Percentiles rank a stretch among this genome's conserved stretches.
phyloP scores from a whole-genome alignment of 2,113 vertebrate species.

The Pionites leucogaster region DNA sequence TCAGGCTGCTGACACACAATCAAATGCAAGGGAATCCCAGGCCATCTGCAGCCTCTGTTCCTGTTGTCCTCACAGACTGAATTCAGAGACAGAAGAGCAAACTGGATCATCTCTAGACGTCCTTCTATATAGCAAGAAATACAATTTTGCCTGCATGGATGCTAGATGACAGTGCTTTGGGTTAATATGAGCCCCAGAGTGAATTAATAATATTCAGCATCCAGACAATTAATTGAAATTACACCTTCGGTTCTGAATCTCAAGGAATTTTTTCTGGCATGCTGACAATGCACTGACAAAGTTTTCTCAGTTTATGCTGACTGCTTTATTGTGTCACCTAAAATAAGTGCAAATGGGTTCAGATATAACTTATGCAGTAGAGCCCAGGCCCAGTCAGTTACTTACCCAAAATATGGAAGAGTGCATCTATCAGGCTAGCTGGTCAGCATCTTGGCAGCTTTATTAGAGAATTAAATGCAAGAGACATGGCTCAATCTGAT shows the following conservation, averaged over 20 bases:
- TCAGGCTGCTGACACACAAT: not conserved
- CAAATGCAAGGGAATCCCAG: not conserved
- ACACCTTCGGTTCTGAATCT: not conserved
- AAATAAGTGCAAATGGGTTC: not conserved
- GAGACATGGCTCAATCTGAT: not conserved
- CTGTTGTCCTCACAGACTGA: not conserved
- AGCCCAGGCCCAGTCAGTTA: not conserved
- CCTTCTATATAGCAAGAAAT: not conserved
- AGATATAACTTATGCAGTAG: not conserved
- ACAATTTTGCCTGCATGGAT: not conserved
- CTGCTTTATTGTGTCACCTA: not conserved
- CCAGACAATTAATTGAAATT: not conserved
- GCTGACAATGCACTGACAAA: not conserved
- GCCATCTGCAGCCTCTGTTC: not conserved
- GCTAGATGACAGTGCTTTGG: not conserved
- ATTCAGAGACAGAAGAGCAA: not conserved
- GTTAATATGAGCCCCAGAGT: not conserved
- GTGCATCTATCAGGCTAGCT: not conserved
- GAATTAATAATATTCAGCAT: conserved; percentile 19
- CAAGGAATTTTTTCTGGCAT: not conserved
- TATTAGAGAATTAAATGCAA: not conserved
- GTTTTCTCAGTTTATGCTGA: not conserved
- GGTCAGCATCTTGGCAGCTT: not conserved
- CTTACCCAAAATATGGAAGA: not conserved
- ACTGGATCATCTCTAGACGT: not conserved